Evolutionary conservation across 2,113 vertebrate species (phyloP).

Genomic region (Garra rufa): DNA sequence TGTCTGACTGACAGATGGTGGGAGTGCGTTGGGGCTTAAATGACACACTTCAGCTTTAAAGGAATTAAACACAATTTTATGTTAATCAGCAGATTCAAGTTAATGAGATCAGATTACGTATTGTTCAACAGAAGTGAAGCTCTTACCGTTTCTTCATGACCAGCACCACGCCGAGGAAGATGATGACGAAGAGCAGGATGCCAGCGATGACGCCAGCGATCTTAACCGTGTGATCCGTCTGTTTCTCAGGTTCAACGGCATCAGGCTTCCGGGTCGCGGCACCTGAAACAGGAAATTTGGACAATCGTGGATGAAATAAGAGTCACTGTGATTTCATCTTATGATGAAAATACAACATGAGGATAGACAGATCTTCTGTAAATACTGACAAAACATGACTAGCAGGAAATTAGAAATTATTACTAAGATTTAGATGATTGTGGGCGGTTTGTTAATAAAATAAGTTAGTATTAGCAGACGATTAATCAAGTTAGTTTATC

Average conservation of each 20-base stretch:
- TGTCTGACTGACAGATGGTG: neutral
- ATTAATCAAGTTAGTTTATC: neutral
- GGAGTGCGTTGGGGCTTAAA: neutral
- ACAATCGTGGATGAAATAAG: neutral
- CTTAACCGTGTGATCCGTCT: conserved; percentile 89
- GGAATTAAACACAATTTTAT: neutral
- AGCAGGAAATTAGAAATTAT: neutral
- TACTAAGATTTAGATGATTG: neutral
- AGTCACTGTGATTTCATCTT: neutral
- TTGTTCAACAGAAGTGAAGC: neutral
- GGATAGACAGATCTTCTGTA: neutral
- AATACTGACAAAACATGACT: neutral
- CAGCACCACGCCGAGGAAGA: conserved; percentile 87
- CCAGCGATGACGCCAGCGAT: conserved; percentile 90
- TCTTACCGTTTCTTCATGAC: conserved; percentile 92
- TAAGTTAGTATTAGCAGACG: neutral
- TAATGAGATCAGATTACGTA: neutral
- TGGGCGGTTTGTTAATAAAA: neutral
- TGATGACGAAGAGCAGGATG: conserved; percentile 89
- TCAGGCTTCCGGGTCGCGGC: conserved; percentile 87
- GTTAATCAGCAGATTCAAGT: neutral
- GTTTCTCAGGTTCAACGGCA: conserved; percentile 84
- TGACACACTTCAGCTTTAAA: conserved; percentile 12
- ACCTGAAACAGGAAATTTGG: conserved; percentile 65
- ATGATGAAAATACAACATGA: neutral